Evolutionary conservation across 2,888 invertebrate species (phyloP), one percentile per base, ranked within the genome.

Genomic region (Acrobasis consociella): DNA sequence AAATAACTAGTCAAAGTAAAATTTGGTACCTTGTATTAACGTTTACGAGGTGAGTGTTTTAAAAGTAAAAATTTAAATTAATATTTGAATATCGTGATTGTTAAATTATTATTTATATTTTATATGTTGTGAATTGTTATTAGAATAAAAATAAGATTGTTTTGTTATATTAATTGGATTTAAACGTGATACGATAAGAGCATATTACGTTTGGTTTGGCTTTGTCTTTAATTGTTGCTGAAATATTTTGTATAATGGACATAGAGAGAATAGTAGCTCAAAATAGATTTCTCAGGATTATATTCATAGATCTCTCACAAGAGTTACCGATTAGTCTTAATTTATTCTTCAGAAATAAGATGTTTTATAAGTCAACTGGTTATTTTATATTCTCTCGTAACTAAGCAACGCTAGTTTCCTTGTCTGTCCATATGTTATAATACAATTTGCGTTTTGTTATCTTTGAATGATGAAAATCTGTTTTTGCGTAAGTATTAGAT

Each of bases 111-210:
- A 46, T 49, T 59, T 49, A 38, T 46, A 49, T 59, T 59, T 49
- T 59, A 59, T 59, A 49, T 59, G 31, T 59, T 59, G 59, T 59
- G 59, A 16, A n/a, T 49, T 49, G 42, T 56, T 56, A 42, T 22
- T 52, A 52, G 52, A 31, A 1, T 56, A 42, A 22, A 55, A 15
- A 16, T 55, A 39, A 55, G 15, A 53, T 38, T 52, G 37, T 52
- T 55, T 16, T 55, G 15, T 55, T 55, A 55, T 55, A 16, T 39
- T 55, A n/a, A 55, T 55, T 55, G 10, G 55, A 63, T 67, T 65
- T 63, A 56, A n/a, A 52, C 49, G 63, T 59, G 63, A 49, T 63
- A 16, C 56, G 22, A 9, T 39, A 53, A 60, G 11, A 22, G 5
- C 46, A 13, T n/a, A 13, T 46, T 2, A 46, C n/a, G n/a, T 13